phyloP scores from a whole-genome alignment of 2,113 vertebrate species.

The Crotalus horridus region DNA sequence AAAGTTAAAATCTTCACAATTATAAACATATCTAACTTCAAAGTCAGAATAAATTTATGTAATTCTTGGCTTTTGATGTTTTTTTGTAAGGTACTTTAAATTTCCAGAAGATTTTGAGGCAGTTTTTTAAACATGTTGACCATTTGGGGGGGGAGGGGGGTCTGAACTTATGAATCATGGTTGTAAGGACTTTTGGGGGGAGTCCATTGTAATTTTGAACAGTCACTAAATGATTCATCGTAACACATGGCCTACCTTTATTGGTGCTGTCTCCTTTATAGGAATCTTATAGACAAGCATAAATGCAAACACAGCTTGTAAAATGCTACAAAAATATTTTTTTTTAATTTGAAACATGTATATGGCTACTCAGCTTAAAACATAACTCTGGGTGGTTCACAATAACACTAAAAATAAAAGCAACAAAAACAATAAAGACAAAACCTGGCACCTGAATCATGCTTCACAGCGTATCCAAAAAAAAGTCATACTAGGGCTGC shows the following conservation, averaged over 20 bases:
- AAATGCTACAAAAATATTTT: neutral
- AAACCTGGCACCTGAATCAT: neutral
- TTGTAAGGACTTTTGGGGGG: neutral
- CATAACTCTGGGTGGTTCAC: neutral
- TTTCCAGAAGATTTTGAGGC: neutral
- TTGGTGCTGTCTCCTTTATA: neutral
- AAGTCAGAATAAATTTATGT: neutral
- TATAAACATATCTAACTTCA: neutral
- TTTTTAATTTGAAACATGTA: neutral
- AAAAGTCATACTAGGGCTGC: neutral
- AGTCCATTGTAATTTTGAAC: neutral
- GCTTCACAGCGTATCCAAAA: neutral
- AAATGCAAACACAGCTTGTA: neutral
- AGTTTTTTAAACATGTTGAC: neutral
- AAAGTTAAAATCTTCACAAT: neutral
- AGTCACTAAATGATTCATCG: neutral
- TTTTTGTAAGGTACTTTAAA: neutral
- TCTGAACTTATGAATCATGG: neutral
- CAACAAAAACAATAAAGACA: neutral
- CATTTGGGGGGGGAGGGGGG: accelerated
- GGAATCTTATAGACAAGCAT: neutral
- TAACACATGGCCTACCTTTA: neutral
- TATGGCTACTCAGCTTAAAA: neutral
- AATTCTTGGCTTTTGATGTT: neutral
- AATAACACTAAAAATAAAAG: neutral